Evolutionary conservation across 1,140 invertebrate genomes (phyloP).

Genomic region (Ectropis grisescens): DNA sequence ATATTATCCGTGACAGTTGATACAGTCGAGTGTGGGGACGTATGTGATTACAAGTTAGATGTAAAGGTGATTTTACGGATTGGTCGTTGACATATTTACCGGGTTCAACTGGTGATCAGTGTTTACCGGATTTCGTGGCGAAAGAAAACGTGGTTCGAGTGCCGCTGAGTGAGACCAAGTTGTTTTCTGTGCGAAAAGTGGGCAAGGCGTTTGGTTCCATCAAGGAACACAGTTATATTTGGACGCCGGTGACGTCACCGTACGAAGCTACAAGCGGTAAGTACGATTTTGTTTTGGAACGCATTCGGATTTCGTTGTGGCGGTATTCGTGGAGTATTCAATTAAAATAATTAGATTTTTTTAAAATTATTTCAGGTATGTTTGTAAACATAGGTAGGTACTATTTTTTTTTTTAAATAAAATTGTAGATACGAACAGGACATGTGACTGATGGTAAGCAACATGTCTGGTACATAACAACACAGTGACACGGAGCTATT

Average conservation of each 20-base stretch:
- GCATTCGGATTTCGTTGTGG: no score
- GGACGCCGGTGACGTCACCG: conserved; percentile 42
- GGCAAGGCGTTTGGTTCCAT: conserved; percentile 31
- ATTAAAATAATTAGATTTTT: no score
- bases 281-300: conserved; percentile 10
- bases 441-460: no score
- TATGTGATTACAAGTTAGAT: conserved; percentile 43
- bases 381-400: no score
- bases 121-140: conserved; percentile 18
- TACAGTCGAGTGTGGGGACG: conserved; percentile 23
- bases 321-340: no score
- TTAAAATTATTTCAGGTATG: no score
- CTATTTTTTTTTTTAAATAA: no score
- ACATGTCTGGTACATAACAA: no score
- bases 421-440: no score
- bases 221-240: conserved; percentile 37
- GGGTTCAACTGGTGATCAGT: conserved; percentile 16
- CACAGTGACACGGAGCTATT: no score
- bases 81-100: conserved; percentile 42
- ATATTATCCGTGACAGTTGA: conserved; percentile 34
- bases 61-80: conserved; percentile 30
- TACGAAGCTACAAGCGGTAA: conserved; percentile 6
- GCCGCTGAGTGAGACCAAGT: conserved; percentile 16
- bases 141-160: conserved; percentile 8
- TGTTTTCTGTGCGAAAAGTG: conserved; percentile 40